phyloP scores from a whole-genome alignment of 2,888 invertebrate genomes.

The Epirrita christyi region DNA sequence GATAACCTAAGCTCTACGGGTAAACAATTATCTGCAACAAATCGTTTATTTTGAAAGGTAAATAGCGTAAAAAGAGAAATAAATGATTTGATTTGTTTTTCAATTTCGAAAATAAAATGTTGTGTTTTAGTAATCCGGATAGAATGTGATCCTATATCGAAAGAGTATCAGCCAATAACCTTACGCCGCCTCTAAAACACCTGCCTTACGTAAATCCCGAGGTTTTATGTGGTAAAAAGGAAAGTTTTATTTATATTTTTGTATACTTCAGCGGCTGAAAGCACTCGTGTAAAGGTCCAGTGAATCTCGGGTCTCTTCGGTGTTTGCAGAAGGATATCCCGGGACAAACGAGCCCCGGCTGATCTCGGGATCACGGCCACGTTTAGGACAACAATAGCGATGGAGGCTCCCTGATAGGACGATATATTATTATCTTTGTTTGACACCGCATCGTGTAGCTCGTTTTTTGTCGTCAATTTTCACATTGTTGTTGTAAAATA shows the following conservation, averaged over 20 bases:
- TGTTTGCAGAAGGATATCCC: conserved; percentile 81
- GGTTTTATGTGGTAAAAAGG: conserved; percentile 20
- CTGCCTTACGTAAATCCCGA: conserved; percentile 7
- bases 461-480: conserved; percentile 77
- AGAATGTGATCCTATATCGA: conserved; percentile 44
- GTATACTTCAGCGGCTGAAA: conserved; percentile 65
- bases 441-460: conserved; percentile 78
- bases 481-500: conserved; percentile 70
- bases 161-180: conserved; percentile 59
- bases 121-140: conserved; percentile 11
- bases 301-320: conserved; percentile 77
- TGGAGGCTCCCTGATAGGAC: conserved; percentile 73
- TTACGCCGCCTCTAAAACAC: conserved; percentile 19
- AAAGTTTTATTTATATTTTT: conserved; percentile 63
- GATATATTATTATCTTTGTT: conserved; percentile 78
- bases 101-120: conserved; percentile 19
- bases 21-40: conserved; percentile 18
- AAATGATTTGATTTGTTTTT: too few species aligned
- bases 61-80: too few species aligned
- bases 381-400: conserved; percentile 76
- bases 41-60: too few species aligned
- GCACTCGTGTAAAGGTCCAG: conserved; percentile 78
- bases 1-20: conserved; percentile 1
- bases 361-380: conserved; percentile 73
- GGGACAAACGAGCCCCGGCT: conserved; percentile 76